These are phyloP conservation scores for Darevskia nairensis DNA, from an alignment of 2,797 vertebrate genomes.

Conservation along the genomic window DNA sequence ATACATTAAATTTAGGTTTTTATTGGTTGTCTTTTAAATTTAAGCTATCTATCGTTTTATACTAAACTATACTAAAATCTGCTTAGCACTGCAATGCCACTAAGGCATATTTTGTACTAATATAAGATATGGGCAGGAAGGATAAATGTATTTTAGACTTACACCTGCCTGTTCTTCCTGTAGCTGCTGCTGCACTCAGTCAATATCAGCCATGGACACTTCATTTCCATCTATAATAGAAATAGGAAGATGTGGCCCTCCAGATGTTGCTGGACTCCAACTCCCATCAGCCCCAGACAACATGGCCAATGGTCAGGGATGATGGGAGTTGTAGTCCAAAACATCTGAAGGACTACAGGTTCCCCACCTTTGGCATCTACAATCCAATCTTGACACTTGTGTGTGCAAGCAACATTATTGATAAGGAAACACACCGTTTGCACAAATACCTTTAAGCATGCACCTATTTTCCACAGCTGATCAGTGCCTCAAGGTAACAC, in stretches of 20 bases:
- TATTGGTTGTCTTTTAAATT: neutral
- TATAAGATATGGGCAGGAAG: neutral
- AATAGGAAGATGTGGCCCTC: too few species aligned
- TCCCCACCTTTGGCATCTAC: too few species aligned
- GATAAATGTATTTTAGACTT: neutral
- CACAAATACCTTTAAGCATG: too few species aligned
- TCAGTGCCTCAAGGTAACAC: neutral
- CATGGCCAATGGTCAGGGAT: too few species aligned
- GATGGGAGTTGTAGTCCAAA: too few species aligned
- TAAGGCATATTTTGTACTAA: neutral
- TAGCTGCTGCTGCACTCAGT: neutral
- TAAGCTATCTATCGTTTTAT: neutral
- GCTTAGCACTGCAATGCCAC: neutral
- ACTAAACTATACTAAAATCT: neutral
- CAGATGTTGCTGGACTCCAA: too few species aligned
- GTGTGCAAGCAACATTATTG: too few species aligned
- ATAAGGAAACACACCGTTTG: too few species aligned
- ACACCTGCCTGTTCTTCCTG: neutral
- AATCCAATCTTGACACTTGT: too few species aligned
- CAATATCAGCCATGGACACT: too few species aligned
- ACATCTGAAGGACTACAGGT: too few species aligned
- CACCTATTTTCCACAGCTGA: neutral
- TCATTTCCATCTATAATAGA: neutral
- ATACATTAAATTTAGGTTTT: conserved; percentile 1
- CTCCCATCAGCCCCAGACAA: too few species aligned